A percentile compares a stretch with the other conserved stretches of the same genome.
phyloP scores from a whole-genome alignment of 2,888 invertebrate species.

The Gymnoscelis rufifasciata region DNA sequence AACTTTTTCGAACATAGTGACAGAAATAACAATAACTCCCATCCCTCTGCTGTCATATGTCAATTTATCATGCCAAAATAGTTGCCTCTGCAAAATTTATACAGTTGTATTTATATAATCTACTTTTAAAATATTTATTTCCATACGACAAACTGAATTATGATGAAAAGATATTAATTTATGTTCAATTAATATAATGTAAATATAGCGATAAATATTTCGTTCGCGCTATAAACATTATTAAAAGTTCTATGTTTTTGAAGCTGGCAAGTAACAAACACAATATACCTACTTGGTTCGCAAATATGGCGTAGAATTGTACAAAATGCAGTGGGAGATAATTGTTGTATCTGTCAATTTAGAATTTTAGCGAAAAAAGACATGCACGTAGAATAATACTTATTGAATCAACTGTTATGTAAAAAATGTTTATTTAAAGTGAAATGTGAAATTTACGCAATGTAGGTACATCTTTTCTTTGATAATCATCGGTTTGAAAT shows the following conservation, averaged over 20 bases:
- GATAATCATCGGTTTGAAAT: constrained; percentile 40
- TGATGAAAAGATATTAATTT: no score
- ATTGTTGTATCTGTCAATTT: constrained; percentile 66
- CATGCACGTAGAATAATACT: constrained; percentile 52
- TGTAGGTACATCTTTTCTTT: constrained; percentile 55
- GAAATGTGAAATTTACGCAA: constrained; percentile 70
- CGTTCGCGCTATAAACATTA: not conserved
- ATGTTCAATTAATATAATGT: no score
- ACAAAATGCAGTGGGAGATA: constrained; percentile 67
- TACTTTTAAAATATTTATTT: no score
- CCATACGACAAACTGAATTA: no score
- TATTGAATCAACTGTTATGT: constrained; percentile 46
- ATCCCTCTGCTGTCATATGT: no score
- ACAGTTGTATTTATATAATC: no score
- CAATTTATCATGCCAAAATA: no score
- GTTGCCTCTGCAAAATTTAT: no score
- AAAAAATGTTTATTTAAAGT: constrained; percentile 49
- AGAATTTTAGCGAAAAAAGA: constrained; percentile 56
- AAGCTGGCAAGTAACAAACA: constrained; percentile 39
- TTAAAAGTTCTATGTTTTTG: not conserved
- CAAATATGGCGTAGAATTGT: constrained; percentile 73
- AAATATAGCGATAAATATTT: no score
- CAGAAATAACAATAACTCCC: no score
- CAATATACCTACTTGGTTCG: constrained; percentile 28
- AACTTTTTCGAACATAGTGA: no score